phyloP scores from a whole-genome alignment of 2,113 vertebrate genomes.

The Australoheros scitulus region DNA sequence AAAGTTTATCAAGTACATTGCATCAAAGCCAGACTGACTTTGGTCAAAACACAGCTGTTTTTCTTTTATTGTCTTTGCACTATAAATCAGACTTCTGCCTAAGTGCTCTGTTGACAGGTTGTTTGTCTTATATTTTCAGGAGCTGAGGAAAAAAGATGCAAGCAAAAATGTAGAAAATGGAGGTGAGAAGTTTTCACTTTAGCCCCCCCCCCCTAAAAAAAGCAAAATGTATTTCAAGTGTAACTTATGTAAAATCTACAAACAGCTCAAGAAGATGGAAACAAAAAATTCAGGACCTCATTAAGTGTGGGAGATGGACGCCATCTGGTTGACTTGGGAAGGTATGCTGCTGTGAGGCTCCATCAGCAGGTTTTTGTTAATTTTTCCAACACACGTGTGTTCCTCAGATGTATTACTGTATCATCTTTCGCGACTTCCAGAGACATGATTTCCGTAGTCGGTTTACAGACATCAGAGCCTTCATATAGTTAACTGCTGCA shows the following conservation, averaged over 20 bases:
- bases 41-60: background rate
- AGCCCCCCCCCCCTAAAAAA: background rate
- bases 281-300: conserved; percentile 25
- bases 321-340: conserved; percentile 54
- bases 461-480: background rate
- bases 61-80: no score
- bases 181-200: background rate
- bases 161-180: background rate
- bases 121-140: background rate
- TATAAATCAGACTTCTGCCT: background rate
- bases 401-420: no score
- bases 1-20: background rate
- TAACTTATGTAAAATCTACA: background rate
- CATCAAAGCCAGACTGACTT: background rate
- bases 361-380: background rate
- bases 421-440: no score
- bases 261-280: conserved; percentile 6
- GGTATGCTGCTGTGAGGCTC: conserved; percentile 3
- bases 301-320: conserved; percentile 46
- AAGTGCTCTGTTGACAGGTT: background rate
- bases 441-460: background rate
- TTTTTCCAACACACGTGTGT: background rate
- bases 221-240: background rate
- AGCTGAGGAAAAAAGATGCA: background rate
- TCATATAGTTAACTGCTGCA: background rate